Conservation (phyloP, 2,113 vertebrate species). For the Chaetodon trifascialis region DNA sequence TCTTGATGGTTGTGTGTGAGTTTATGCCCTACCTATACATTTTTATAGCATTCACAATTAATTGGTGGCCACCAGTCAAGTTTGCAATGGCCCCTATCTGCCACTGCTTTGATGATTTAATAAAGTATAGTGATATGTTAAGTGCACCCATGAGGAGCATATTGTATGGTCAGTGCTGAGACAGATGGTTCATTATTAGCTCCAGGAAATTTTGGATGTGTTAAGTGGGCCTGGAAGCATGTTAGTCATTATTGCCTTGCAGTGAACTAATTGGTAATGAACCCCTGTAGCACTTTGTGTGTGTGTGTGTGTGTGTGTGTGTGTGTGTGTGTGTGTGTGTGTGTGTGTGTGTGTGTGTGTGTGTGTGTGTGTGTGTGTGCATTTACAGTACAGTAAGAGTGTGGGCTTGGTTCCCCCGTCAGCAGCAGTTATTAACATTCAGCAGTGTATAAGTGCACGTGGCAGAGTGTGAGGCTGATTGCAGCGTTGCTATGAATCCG, state of each 20-base stretch:
- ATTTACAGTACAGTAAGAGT: slow-evolving; percentile 11
- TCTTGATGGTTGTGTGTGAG: neutral
- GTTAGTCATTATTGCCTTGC: slow-evolving; percentile 55
- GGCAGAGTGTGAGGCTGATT: slow-evolving; percentile 12
- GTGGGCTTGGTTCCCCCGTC: slow-evolving; percentile 31
- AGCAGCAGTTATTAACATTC: slow-evolving; percentile 41
- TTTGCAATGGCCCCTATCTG: neutral
- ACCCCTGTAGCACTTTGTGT: slow-evolving; percentile 23
- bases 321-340: slow-evolving; percentile 18
- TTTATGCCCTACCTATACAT: neutral
- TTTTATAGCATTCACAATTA: neutral
- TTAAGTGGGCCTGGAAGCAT: slow-evolving; percentile 59
- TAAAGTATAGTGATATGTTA: slow-evolving; percentile 32
- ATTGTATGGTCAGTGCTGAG: slow-evolving; percentile 29
- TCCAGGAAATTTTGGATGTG: slow-evolving; percentile 47
- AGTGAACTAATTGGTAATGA: slow-evolving; percentile 59
- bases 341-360: slow-evolving; percentile 10
- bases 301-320: slow-evolving; percentile 17
- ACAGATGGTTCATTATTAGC: slow-evolving; percentile 56
- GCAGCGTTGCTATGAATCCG: neutral
- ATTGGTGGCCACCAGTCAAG: neutral
- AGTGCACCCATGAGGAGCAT: slow-evolving; percentile 14
- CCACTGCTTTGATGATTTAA: slow-evolving; percentile 33
- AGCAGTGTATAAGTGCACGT: slow-evolving; percentile 8
- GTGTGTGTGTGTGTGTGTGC: slow-evolving; percentile 17